Percentiles rank a stretch among this genome's conserved stretches.
These are phyloP conservation scores for Gallinago solitaria DNA, from an alignment of 2,797 vertebrate species.

Conservation along the genomic window DNA sequence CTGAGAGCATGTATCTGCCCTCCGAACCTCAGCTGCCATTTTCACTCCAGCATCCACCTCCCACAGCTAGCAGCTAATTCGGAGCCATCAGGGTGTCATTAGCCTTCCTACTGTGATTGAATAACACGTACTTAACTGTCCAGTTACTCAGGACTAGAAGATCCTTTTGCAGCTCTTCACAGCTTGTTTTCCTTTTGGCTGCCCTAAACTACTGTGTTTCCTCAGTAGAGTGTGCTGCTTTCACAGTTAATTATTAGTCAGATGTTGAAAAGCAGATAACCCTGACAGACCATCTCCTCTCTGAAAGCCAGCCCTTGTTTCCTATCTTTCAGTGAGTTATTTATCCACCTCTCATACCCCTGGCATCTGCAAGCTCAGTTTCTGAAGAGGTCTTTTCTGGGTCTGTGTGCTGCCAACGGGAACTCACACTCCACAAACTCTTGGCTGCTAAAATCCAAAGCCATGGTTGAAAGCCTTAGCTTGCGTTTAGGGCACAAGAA, in stretches of 20 bases:
- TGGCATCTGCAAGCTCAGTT: background rate
- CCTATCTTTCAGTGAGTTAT: background rate
- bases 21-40: background rate
- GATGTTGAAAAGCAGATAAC: background rate
- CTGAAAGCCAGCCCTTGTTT: background rate
- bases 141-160: background rate
- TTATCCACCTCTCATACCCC: background rate
- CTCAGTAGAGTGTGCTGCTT: background rate
- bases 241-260: background rate
- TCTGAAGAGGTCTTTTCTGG: background rate
- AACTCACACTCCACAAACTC: background rate
- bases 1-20: background rate
- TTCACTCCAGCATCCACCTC: background rate
- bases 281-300: background rate
- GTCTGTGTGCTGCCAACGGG: background rate
- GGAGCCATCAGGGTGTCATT: background rate
- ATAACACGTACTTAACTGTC: background rate
- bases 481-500: background rate
- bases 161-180: background rate
- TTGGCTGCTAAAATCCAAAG: background rate
- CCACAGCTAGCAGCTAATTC: fast-evolving
- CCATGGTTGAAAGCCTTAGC: background rate
- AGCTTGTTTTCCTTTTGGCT: background rate
- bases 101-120: background rate
- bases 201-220: background rate